phyloP scores from a whole-genome alignment of 2,113 vertebrate genomes.

The Siniperca chuatsi region DNA sequence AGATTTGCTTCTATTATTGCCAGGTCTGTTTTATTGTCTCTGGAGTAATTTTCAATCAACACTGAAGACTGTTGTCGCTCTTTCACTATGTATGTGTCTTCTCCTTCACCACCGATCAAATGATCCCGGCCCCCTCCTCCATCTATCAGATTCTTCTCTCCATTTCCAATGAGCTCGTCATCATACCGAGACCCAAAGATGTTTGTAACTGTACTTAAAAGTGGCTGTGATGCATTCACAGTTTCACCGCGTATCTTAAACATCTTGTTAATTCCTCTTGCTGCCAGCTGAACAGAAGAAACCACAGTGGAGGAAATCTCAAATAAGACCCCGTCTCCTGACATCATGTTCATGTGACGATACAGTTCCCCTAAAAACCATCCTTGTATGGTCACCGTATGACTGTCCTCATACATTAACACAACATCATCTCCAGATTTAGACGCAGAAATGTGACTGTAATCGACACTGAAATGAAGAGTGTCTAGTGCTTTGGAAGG shows the following conservation, averaged over 20 bases:
- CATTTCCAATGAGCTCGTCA: conserved; percentile 60
- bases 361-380: conserved; percentile 69
- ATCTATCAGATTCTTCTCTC: conserved; percentile 63
- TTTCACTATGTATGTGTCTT: conserved; percentile 66
- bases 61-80: background rate
- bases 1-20: conserved; percentile 62
- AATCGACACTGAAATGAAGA: conserved; percentile 58
- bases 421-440: conserved; percentile 52
- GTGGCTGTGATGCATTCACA: conserved; percentile 50
- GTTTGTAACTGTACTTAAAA: conserved; percentile 48
- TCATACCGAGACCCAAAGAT: conserved; percentile 57
- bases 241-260: background rate
- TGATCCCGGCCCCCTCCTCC: conserved; percentile 62
- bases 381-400: conserved; percentile 52
- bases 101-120: conserved; percentile 58
- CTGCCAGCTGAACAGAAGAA: conserved; percentile 58
- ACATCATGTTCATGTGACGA: conserved; percentile 67
- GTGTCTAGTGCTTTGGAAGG: conserved; percentile 47
- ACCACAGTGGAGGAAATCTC: conserved; percentile 57
- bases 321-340: conserved; percentile 68
- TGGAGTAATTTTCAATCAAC: conserved; percentile 57
- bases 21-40: conserved; percentile 57
- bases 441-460: conserved; percentile 60
- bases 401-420: conserved; percentile 47
- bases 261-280: conserved; percentile 71